Conservation (phyloP, 2,113 vertebrate genomes). For the Brachyhypopomus occidentalis region DNA sequence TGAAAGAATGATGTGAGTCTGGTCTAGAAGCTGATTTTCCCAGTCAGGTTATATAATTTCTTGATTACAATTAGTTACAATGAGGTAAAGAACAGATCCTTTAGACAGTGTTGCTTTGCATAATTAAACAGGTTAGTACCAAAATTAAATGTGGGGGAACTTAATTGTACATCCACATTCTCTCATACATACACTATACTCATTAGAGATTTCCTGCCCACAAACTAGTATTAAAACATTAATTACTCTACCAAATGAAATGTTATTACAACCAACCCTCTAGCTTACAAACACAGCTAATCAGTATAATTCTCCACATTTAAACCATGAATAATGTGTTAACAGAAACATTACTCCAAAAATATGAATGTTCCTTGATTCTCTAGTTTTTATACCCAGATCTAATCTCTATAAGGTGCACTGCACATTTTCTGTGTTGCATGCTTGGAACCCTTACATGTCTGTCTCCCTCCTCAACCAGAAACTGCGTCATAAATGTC, state of each 20-base stretch:
- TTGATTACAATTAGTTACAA: conserved; percentile 23
- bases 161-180: conserved; percentile 4
- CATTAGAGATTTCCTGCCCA: not conserved
- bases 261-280: conserved; percentile 1
- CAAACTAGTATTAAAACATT: not conserved
- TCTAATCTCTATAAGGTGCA: conserved; percentile 21
- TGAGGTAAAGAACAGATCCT: not conserved
- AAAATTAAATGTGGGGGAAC: not conserved
- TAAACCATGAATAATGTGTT: conserved; percentile 9
- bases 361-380: not conserved
- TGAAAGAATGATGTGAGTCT: not conserved
- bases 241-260: conserved; percentile 5
- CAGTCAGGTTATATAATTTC: not conserved
- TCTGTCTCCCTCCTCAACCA: not conserved
- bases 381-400: not conserved
- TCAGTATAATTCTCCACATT: conserved; percentile 23
- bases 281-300: conserved; percentile 19
- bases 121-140: not conserved
- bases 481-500: not conserved
- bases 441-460: conserved; percentile 3
- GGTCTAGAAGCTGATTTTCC: conserved; percentile 39
- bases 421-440: not conserved
- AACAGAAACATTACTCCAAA: not conserved
- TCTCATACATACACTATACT: not conserved
- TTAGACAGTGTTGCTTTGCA: conserved; percentile 17